Evolutionary conservation across 2,888 invertebrate species (phyloP).

Genomic region (Troglohyphantes excavatus): DNA sequence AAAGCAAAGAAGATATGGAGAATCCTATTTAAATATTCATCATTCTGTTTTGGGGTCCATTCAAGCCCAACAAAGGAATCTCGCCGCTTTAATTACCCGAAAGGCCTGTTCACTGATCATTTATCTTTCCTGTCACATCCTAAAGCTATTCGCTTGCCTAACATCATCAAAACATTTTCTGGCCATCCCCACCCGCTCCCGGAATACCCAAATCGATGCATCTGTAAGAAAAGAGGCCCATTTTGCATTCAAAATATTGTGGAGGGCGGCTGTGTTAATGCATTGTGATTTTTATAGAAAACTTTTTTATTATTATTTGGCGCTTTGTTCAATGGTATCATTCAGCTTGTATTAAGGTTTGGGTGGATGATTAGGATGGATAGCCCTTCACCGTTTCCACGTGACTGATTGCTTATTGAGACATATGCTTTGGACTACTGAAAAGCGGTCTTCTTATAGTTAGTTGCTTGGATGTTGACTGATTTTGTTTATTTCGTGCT

Average conservation of each 20-base stretch:
- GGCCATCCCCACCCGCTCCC: conserved; percentile 1
- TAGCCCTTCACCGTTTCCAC: background rate
- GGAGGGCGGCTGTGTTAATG: background rate
- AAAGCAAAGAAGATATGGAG: background rate
- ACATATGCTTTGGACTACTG: background rate
- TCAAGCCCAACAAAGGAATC: conserved; percentile 12
- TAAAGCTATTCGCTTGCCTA: conserved; percentile 18
- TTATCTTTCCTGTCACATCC: conserved; percentile 45
- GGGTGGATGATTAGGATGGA: background rate
- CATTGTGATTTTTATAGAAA: background rate
- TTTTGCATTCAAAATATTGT: background rate
- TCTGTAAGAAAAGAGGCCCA: background rate
- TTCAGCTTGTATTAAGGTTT: background rate
- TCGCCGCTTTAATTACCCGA: conserved; percentile 54
- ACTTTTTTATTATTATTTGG: background rate
- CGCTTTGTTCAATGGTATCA: background rate
- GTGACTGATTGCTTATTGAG: background rate
- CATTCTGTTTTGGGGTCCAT: conserved; percentile 28
- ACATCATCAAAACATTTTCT: conserved; percentile 39
- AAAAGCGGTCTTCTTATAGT: background rate
- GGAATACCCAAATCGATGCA: conserved; percentile 13
- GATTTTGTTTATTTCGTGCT: background rate
- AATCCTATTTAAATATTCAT: conserved; percentile 40
- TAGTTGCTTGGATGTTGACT: background rate
- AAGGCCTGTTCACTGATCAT: conserved; percentile 34